phyloP scores from a whole-genome alignment of 2,113 vertebrate genomes.

The Gallinago media region DNA sequence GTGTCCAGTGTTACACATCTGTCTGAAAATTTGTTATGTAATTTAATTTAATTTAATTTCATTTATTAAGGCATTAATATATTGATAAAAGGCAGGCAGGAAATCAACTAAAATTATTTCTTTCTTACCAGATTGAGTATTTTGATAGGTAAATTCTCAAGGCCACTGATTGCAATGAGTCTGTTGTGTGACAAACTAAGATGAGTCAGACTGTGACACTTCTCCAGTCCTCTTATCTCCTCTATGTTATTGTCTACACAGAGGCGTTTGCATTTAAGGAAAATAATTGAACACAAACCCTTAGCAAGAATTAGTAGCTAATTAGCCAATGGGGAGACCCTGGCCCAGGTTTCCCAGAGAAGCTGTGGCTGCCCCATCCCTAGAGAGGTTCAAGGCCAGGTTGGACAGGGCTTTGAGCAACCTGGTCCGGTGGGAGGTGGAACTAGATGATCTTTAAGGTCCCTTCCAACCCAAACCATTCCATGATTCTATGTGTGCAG shows the following conservation, averaged over 20 bases:
- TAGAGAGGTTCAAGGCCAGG: not conserved
- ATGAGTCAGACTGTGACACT: conserved; percentile 80
- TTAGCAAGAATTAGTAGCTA: not conserved
- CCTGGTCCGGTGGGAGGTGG: not conserved
- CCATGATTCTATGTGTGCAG: not conserved
- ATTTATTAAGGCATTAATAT: not conserved
- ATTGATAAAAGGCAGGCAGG: not conserved
- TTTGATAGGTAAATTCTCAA: conserved; percentile 82
- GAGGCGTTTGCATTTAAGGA: conserved; percentile 67
- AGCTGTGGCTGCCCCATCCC: not conserved
- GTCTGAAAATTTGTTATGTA: not conserved
- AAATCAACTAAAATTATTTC: rapidly evolving
- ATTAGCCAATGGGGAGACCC: not conserved
- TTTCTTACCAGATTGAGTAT: conserved; percentile 84
- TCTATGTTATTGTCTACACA: conserved; percentile 83
- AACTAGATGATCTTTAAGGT: not conserved
- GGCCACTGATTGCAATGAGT: conserved; percentile 74
- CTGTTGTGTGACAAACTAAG: conserved; percentile 89
- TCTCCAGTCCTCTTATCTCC: conserved; percentile 85
- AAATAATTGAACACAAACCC: not conserved
- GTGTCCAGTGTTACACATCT: not conserved
- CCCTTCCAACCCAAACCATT: not conserved
- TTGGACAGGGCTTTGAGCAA: not conserved
- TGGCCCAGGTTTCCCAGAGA: not conserved
- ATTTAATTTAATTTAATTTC: not conserved